A percentile compares a stretch with the other conserved stretches of the same genome.
phyloP scores from a whole-genome alignment of 2,113 vertebrate genomes.

The Heterocephalus glaber region DNA sequence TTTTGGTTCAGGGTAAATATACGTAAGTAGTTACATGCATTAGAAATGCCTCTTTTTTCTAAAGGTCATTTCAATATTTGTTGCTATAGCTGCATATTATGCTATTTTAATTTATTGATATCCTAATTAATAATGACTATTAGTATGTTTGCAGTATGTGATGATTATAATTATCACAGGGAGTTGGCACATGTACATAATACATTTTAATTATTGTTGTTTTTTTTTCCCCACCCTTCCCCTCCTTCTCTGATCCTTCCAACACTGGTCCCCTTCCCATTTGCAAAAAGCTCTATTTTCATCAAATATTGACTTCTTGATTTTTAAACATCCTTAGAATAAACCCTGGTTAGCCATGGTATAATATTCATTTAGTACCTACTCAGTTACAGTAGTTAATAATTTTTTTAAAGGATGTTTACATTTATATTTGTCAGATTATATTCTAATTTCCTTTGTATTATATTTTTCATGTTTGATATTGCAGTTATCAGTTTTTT shows the following conservation, averaged over 20 bases:
- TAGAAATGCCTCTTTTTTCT: too few species aligned
- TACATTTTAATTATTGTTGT: too few species aligned
- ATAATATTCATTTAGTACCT: background rate
- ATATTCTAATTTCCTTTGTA: background rate
- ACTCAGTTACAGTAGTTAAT: background rate
- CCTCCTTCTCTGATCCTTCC: too few species aligned
- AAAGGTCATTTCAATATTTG: too few species aligned
- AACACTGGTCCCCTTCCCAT: too few species aligned
- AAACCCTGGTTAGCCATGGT: background rate
- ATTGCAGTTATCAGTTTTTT: background rate
- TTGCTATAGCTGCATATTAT: background rate
- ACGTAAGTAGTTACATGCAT: too few species aligned
- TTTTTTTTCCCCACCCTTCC: too few species aligned
- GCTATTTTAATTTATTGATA: background rate
- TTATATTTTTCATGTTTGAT: background rate
- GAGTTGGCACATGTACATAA: too few species aligned
- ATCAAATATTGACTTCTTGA: background rate
- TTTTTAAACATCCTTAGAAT: background rate
- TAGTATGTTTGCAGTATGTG: too few species aligned
- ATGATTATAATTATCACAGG: too few species aligned
- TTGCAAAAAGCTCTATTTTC: too few species aligned
- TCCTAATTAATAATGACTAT: background rate
- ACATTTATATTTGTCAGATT: background rate
- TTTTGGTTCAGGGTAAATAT: too few species aligned
- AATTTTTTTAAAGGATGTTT: background rate